These are phyloP conservation scores for Zhuqinia jingwanae DNA, from an alignment of 2,888 invertebrate species.

Conservation along the genomic window DNA sequence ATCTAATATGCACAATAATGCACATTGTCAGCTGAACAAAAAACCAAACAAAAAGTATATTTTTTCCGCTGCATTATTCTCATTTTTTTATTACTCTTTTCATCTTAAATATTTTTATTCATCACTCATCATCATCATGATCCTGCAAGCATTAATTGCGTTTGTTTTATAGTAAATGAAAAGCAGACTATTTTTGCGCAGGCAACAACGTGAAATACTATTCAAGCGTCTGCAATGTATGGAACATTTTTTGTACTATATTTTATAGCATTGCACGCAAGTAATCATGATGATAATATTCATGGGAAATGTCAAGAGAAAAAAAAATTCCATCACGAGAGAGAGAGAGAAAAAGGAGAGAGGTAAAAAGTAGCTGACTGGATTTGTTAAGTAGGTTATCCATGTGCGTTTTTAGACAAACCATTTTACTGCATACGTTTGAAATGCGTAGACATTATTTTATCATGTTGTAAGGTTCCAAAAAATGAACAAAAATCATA, in stretches of 20 bases:
- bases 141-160: too few species aligned
- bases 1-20: too few species aligned
- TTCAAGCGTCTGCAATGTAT: not conserved
- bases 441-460: not conserved
- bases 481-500: not conserved
- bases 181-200: too few species aligned
- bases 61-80: too few species aligned
- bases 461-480: not conserved
- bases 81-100: too few species aligned
- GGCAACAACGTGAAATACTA: not conserved
- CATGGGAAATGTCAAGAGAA: slow-evolving; percentile 28
- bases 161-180: too few species aligned
- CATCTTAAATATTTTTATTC: too few species aligned
- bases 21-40: too few species aligned
- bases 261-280: not conserved
- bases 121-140: too few species aligned
- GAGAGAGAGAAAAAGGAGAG: not conserved
- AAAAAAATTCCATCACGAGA: slow-evolving; percentile 57
- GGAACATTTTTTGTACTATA: not conserved
- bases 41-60: too few species aligned
- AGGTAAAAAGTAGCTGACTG: slow-evolving; percentile 51
- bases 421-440: not conserved
- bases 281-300: not conserved
- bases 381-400: slow-evolving; percentile 58
- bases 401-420: slow-evolving; percentile 6